phyloP scores from a whole-genome alignment of 2,797 vertebrate species.

The Hydrolagus colliei region DNA sequence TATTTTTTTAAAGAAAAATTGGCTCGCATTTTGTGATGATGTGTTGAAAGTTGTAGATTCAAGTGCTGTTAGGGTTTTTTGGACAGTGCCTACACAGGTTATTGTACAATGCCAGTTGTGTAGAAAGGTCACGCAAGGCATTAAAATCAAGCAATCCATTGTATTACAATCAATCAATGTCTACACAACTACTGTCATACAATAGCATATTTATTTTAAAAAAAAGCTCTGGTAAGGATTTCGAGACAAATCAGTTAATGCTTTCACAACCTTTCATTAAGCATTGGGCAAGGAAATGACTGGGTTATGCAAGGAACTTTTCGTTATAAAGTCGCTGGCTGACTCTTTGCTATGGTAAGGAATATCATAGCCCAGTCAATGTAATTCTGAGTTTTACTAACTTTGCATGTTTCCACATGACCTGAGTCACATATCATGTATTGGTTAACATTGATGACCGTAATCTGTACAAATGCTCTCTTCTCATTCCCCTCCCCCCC shows the following conservation, averaged over 20 bases:
- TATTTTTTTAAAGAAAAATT: not conserved
- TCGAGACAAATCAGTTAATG: not conserved
- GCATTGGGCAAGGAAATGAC: not conserved
- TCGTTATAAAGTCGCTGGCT: not conserved
- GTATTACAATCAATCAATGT: no score
- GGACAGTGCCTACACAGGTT: conserved; percentile 23
- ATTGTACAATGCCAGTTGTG: conserved; percentile 16
- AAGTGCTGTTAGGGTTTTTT: not conserved
- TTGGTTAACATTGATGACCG: not conserved
- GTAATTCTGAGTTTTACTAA: not conserved
- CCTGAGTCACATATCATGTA: not conserved
- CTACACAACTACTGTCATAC: not conserved
- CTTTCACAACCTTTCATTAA: not conserved
- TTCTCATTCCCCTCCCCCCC: not conserved
- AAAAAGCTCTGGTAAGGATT: not conserved
- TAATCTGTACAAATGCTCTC: not conserved
- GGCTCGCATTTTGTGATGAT: not conserved
- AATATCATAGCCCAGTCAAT: not conserved
- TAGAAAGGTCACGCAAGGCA: not conserved
- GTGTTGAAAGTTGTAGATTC: not conserved
- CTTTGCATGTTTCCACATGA: not conserved
- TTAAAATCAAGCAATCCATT: not conserved
- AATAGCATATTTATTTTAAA: conserved; percentile 22
- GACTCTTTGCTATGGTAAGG: not conserved
- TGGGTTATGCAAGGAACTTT: not conserved